These are phyloP conservation scores for Galeopterus variegatus DNA, from an alignment of 2,113 vertebrate genomes.

Conservation along the genomic window DNA sequence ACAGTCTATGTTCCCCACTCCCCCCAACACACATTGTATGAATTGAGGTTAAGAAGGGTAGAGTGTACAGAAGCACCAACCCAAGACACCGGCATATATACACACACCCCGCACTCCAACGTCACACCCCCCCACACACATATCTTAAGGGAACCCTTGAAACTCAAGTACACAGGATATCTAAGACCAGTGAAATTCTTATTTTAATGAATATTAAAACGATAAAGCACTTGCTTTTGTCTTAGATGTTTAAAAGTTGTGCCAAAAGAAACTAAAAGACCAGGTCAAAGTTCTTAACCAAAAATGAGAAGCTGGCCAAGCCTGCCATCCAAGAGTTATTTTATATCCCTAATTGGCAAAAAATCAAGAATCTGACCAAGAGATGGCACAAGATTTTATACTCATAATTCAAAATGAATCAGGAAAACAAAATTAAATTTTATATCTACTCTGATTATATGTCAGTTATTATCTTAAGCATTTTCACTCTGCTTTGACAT, in stretches of 20 bases:
- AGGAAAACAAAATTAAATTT: background rate
- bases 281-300: slow-evolving; percentile 11
- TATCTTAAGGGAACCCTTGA: background rate
- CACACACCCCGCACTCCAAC: background rate
- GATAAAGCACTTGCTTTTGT: slow-evolving; percentile 29
- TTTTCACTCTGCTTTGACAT: background rate
- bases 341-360: background rate
- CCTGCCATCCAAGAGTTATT: background rate
- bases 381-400: background rate
- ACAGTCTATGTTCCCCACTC: background rate
- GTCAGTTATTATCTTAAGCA: background rate
- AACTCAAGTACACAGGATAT: background rate
- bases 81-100: background rate
- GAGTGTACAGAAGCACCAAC: background rate
- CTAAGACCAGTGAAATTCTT: background rate
- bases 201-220: slow-evolving; percentile 23
- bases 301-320: background rate
- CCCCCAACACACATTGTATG: background rate
- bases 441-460: background rate
- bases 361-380: background rate
- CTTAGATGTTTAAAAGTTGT: background rate
- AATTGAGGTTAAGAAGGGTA: background rate
- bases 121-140: background rate
- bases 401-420: background rate
- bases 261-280: slow-evolving; percentile 24